phyloP scores from a whole-genome alignment of 1,140 invertebrate species.

The Drosophila melanogaster region Release_6_plus_ISO1_MT NT_037436.4:1904001-1904500 shows the following conservation, averaged over 20 bases:
- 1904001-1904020: slow-evolving; percentile 70
- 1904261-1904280: slow-evolving; percentile 43
- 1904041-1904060: slow-evolving; percentile 42
- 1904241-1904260: slow-evolving; percentile 25
- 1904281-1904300: neutral
- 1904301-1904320: slow-evolving; percentile 14
- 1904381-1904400: slow-evolving; percentile 42
- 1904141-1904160: slow-evolving; percentile 47
- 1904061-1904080: slow-evolving; percentile 46
- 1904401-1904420: slow-evolving; percentile 45
- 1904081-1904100: slow-evolving; percentile 65
- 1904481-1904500: slow-evolving; percentile 20
- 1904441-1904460: slow-evolving; percentile 5
- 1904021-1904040: slow-evolving; percentile 72
- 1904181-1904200: slow-evolving; percentile 79
- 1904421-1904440: slow-evolving; percentile 72
- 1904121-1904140: slow-evolving; percentile 57
- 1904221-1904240: slow-evolving; percentile 55
- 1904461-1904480: slow-evolving; percentile 11
- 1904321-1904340: slow-evolving; percentile 32
- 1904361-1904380: slow-evolving; percentile 44
- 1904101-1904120: slow-evolving; percentile 63
- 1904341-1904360: slow-evolving; percentile 11
- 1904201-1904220: slow-evolving; percentile 57
- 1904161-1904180: slow-evolving; percentile 71